Conservation (phyloP, 2,888 invertebrate species). For the Pachymerium ferrugineum region DNA sequence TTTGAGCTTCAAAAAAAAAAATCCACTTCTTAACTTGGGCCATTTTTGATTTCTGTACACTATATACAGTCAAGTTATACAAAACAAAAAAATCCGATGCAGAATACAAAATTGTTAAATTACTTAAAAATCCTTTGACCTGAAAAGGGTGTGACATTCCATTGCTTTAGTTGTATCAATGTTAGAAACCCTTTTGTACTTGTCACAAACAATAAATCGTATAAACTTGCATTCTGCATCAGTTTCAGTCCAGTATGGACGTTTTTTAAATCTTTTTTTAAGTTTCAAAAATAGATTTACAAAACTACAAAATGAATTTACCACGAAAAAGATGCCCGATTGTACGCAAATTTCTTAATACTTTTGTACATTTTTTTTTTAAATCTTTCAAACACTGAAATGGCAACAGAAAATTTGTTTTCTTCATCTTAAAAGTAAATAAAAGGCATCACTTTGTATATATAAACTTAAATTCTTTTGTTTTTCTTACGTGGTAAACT, state of each 20-base stretch:
- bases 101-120: not conserved
- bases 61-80: not conserved
- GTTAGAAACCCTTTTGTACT: too few species aligned
- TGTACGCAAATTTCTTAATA: not conserved
- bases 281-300: constrained; percentile 27
- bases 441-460: not conserved
- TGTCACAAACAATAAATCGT: not conserved
- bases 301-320: constrained; percentile 28
- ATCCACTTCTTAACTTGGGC: not conserved
- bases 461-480: not conserved
- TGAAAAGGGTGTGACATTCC: not conserved
- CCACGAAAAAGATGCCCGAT: not conserved
- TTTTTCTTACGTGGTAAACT: not conserved
- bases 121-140: too few species aligned
- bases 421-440: not conserved
- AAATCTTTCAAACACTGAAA: not conserved
- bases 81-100: not conserved
- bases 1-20: not conserved
- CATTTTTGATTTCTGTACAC: not conserved
- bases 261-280: not conserved
- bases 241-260: not conserved
- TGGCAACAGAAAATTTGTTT: too few species aligned
- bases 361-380: not conserved
- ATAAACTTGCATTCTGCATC: not conserved
- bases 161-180: not conserved